These are phyloP conservation scores for Byasa hedistus DNA, from an alignment of 2,888 invertebrate genomes.

Conservation along the genomic window DNA sequence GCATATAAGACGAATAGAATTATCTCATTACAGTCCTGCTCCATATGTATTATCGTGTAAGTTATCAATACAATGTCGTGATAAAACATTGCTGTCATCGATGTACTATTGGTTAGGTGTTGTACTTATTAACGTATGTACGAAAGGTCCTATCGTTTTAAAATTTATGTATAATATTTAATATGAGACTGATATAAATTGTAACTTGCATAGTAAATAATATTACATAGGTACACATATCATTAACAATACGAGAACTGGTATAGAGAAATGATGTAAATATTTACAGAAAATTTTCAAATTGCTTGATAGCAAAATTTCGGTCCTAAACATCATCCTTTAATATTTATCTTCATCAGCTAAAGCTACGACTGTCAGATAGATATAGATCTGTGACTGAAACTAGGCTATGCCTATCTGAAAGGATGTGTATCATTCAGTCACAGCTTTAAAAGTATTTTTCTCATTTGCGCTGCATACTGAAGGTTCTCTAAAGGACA, in stretches of 20 bases:
- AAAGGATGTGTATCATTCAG: too few species aligned
- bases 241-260: slow-evolving; percentile 22
- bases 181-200: slow-evolving; percentile 35
- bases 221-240: slow-evolving; percentile 18
- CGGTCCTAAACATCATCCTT: slow-evolving; percentile 9
- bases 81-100: slow-evolving; percentile 64
- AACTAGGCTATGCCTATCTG: too few species aligned
- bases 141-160: slow-evolving; percentile 48
- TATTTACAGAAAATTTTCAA: slow-evolving; percentile 25
- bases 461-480: background rate
- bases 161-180: slow-evolving; percentile 46
- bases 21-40: slow-evolving; percentile 54
- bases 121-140: slow-evolving; percentile 52
- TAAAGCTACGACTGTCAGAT: background rate
- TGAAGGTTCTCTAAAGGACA: slow-evolving; percentile 5
- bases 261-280: slow-evolving; percentile 14
- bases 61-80: slow-evolving; percentile 52
- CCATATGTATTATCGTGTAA: slow-evolving; percentile 56
- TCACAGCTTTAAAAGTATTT: background rate
- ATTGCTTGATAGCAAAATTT: slow-evolving; percentile 9
- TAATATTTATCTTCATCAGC: slow-evolving; percentile 1
- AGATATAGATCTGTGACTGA: too few species aligned
- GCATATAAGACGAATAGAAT: slow-evolving; percentile 54
- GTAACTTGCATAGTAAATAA: slow-evolving; percentile 24
- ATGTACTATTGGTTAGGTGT: slow-evolving; percentile 56